Evolutionary conservation across 64 coral and sea anemone genomes (phyloP), one percentile per base, ranked within the genome.

Genomic region (Pocillopora verrucosa): DNA sequence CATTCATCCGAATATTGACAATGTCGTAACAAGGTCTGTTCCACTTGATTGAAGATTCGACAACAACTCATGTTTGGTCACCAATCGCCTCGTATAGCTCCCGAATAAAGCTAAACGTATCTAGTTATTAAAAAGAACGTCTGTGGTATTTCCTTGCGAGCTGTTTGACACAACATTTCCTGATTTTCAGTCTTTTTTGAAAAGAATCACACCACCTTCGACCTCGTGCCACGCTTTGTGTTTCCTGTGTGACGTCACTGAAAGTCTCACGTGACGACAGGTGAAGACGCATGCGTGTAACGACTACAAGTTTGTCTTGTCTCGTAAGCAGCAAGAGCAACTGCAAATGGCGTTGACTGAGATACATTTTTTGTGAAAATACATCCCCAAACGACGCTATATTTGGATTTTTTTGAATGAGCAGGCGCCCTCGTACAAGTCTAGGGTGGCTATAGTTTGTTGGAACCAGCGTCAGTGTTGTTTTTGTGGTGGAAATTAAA

Each of bases 241-340:
- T 91, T 91, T 91, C 80, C 89, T 75, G 89, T 83, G 80, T 84
- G 80, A 91, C 89, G 89, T 91, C 73, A 91, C 58, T 83, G 76
- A 83, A 76, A 61, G 80, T 75, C 17, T 91, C 89, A 91, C 89
- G 89, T 91, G 89, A 91, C 62, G 34, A 74, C 73, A 91, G 77
- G 88, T 81, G 58, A 76, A 38, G 30, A 63, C 72, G 80, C 89
- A 91, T 91, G 89, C 89, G 89, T 72, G 41, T 51, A 77, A 36
- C 68, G 0, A 58, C 16, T 26, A 1, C 14, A 26, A 85, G 64
- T 16, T 85, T 36, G 63, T 85, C 64, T 85, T 11, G 36, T 65
- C 56, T 85, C 82, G 82, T 85, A 85, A 85, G 82, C 80, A 67
- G 82, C 64, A 45, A 85, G 38, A 35, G 82, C 38, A 85, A 72